Percentiles rank a stretch among this genome's conserved stretches.
These are phyloP conservation scores for Ricordea florida DNA, from an alignment of 92 coral and sea anemone genomes.

Conservation along the genomic window DNA sequence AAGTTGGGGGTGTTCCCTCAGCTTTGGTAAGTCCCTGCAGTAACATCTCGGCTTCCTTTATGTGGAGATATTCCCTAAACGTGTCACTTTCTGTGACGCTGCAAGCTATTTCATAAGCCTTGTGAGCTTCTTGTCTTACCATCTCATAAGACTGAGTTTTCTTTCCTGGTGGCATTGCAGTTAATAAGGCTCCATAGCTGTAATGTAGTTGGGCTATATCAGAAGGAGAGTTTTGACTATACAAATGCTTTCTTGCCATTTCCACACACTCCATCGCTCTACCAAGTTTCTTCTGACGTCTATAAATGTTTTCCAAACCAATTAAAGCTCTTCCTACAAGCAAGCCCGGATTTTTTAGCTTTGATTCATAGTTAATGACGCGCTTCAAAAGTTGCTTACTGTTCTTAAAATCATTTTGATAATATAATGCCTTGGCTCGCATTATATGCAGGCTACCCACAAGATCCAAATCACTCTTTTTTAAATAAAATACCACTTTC, in stretches of 20 bases:
- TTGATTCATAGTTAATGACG: not conserved
- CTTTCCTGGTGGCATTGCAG: not conserved
- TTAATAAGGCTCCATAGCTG: conserved; percentile 13
- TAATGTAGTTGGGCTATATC: not conserved
- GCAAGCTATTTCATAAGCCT: not conserved
- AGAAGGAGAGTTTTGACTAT: not conserved
- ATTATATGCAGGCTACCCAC: not conserved
- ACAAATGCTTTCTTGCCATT: not conserved
- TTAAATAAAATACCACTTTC: not conserved
- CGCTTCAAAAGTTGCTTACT: not conserved
- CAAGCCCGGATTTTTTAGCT: not conserved
- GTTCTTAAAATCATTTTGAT: not conserved
- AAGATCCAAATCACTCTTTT: not conserved
- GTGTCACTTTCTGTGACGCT: not conserved
- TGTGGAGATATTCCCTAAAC: not conserved
- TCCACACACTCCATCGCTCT: not conserved
- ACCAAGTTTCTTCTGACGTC: not conserved
- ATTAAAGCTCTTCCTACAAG: not conserved
- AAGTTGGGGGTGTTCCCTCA: not conserved
- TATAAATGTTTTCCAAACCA: not conserved
- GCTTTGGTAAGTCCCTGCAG: not conserved
- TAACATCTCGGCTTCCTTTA: not conserved
- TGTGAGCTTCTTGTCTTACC: not conserved
- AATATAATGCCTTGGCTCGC: conserved; percentile 8
- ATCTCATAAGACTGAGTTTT: not conserved